Conservation (phyloP, 2,113 vertebrate species). For the Prionailurus viverrinus region DNA sequence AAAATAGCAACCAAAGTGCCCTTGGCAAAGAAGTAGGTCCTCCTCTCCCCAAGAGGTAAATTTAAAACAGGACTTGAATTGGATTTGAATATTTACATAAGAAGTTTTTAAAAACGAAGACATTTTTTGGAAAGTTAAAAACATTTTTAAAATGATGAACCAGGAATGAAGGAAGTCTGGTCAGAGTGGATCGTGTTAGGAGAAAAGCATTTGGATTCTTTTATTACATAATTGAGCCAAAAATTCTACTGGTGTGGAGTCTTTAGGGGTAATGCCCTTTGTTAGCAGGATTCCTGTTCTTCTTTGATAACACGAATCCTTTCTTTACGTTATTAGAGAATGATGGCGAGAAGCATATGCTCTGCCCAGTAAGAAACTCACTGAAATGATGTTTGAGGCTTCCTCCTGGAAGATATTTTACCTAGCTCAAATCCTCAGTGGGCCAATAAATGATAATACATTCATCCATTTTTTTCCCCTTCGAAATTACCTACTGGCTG, state of each 20-base stretch:
- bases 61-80: slow-evolving; percentile 52
- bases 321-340: background rate
- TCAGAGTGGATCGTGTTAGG: background rate
- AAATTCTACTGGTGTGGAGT: slow-evolving; percentile 1
- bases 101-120: background rate
- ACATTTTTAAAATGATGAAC: slow-evolving; percentile 31
- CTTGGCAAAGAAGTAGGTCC: slow-evolving; percentile 21
- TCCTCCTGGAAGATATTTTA: background rate
- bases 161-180: background rate
- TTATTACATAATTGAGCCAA: background rate
- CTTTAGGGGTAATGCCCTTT: background rate
- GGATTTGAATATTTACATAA: slow-evolving; percentile 24
- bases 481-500: background rate
- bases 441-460: background rate
- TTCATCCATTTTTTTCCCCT: background rate
- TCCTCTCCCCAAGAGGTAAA: background rate
- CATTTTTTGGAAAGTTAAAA: slow-evolving; percentile 9
- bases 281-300: background rate
- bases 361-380: background rate
- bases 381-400: background rate
- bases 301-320: background rate
- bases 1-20: slow-evolving; percentile 73
- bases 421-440: background rate
- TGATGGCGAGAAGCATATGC: background rate
- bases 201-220: slow-evolving; percentile 44